Evolutionary conservation across 1,140 invertebrate genomes (phyloP).

Genomic region (Parapsyche elsis): DNA sequence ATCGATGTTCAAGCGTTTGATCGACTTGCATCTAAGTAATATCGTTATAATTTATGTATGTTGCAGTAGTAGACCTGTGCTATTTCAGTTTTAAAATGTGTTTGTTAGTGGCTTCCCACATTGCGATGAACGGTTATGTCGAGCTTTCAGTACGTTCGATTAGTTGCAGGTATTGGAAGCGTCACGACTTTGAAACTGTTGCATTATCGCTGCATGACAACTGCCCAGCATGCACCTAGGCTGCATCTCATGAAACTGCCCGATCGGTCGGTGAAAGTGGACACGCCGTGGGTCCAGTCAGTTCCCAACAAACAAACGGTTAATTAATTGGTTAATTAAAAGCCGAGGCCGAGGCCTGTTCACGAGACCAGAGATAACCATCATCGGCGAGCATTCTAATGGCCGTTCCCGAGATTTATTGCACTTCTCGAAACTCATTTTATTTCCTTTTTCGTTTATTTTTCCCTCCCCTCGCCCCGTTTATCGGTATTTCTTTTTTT

Average conservation of each 20-base stretch:
- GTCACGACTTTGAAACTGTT: not conserved
- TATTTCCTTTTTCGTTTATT: not conserved
- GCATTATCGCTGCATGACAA: not conserved
- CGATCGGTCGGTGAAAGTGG: not conserved
- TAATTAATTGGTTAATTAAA: conserved; percentile 25
- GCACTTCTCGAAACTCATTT: not conserved
- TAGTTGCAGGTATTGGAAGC: not conserved
- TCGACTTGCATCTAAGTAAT: too few species aligned
- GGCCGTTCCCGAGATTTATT: conserved; percentile 14
- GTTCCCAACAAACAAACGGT: not conserved
- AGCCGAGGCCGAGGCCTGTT: not conserved
- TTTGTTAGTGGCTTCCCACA: too few species aligned
- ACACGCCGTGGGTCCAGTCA: not conserved
- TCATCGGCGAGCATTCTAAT: conserved; percentile 24
- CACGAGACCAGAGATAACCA: conserved; percentile 8
- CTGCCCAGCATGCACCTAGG: not conserved
- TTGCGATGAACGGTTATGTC: too few species aligned
- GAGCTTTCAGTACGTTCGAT: too few species aligned
- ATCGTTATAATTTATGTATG: too few species aligned
- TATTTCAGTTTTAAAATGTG: too few species aligned
- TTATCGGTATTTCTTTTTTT: too few species aligned
- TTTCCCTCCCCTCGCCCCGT: not conserved
- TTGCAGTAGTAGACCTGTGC: too few species aligned
- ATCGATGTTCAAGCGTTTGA: too few species aligned
- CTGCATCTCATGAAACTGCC: not conserved